Evolutionary conservation across 2,888 invertebrate species (phyloP), one percentile per base, ranked within the genome.

Genomic region (Sycophila texana): DNA sequence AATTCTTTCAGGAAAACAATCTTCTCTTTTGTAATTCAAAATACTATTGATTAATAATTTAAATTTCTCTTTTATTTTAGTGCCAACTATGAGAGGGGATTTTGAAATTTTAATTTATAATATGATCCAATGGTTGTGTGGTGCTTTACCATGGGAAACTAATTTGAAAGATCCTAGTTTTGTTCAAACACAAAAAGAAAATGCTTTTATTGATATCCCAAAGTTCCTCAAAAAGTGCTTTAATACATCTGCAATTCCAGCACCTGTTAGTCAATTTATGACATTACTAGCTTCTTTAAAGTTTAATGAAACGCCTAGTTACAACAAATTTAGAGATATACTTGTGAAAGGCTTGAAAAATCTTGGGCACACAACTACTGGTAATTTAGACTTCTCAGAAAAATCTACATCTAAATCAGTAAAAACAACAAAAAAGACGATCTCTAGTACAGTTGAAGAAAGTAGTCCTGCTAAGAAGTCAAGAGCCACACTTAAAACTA

Each of bases 31-130:
- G 47, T 26, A 14, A 14, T 30, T 63, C 63, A 13, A 16, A 20
- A 67, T 51, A 39, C 66, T 70, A 20, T 39, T 20, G 61, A 65
- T 14, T 22, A n/a, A 53, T 60, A 58, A 26, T 73, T 68, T 20
- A 18, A 39, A 65, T 39, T 51, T 14, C 61, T 60, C 10, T 30
- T 63, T 18, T 4, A 14, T 63, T 63, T 63, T 30, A 92, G 95
- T 95, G 66, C 92, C 95, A 51, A 97, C 97, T 16, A 95, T 96
- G 93, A 92, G 99, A 63, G 96, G 98, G 0, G 99, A 99, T 91
- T 91, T 99, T 20, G 99, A 99, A 92, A 97, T 98, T 83, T 92
- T 99, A 4, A 97, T 94, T 0, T 99, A 97, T 90, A 99, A 99
- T 91, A 92, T 99, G 88, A 93, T 99, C 60, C 96, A 97, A 86